phyloP scores from a whole-genome alignment of 2,888 invertebrate genomes.

The Caenorhabditis plicata region DNA sequence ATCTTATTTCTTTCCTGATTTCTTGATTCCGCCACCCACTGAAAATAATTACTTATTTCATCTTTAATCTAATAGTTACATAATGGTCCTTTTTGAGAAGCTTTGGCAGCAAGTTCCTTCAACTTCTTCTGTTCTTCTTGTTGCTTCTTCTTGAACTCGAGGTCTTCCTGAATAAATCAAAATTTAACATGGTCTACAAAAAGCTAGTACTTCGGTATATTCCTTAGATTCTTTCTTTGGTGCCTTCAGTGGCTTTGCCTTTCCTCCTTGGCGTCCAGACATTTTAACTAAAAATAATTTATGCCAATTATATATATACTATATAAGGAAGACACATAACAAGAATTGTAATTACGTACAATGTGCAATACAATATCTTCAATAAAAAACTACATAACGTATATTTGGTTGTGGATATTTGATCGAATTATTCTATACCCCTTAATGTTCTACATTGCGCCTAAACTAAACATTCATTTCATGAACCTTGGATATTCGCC shows the following conservation, averaged over 20 bases:
- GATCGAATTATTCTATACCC: conserved; percentile 52
- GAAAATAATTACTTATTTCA: conserved; percentile 19
- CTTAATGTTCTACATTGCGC: conserved; percentile 34
- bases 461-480: conserved; percentile 40
- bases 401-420: conserved; percentile 49
- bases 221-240: conserved; percentile 58
- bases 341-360: conserved; percentile 3
- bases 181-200: background rate
- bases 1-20: conserved; percentile 55
- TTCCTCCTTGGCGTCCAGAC: conserved; percentile 64
- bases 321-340: background rate
- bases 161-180: conserved; percentile 50
- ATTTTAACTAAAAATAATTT: conserved; percentile 28
- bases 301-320: background rate
- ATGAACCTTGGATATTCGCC: conserved; percentile 58
- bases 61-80: conserved; percentile 27
- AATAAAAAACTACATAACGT: too few relatives aligned
- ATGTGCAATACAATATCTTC: too few relatives aligned
- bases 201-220: conserved; percentile 42
- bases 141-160: conserved; percentile 64
- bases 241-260: conserved; percentile 61
- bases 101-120: conserved; percentile 59
- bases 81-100: conserved; percentile 59
- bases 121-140: conserved; percentile 61
- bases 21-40: conserved; percentile 63